Evolutionary conservation across 2,113 vertebrate genomes (phyloP).

Genomic region (Rhinolophus ferrumequinum): DNA sequence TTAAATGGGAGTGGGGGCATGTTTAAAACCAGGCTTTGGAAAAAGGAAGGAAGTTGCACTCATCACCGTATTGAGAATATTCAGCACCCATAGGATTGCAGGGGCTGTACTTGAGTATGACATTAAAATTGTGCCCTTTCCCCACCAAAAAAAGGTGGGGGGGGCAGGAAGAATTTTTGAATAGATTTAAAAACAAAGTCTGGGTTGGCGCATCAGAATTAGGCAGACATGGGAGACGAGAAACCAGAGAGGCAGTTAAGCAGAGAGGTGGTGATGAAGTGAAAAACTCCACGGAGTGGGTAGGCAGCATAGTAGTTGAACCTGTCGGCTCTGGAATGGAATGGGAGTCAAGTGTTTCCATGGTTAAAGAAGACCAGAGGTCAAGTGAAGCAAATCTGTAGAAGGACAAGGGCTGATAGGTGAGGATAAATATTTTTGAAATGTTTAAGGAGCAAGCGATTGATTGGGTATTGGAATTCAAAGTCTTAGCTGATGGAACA

Average conservation of each 20-base stretch:
- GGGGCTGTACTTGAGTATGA: neutral
- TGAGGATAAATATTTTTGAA: conserved; percentile 73
- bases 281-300: neutral
- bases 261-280: conserved; percentile 51
- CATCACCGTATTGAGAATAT: conserved; percentile 51
- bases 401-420: conserved; percentile 48
- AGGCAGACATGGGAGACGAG: neutral
- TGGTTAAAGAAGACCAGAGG: conserved; percentile 64
- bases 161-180: conserved; percentile 43
- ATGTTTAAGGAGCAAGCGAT: conserved; percentile 63
- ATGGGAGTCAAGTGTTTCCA: conserved; percentile 56
- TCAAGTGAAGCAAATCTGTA: conserved; percentile 66
- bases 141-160: neutral
- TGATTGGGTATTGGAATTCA: conserved; percentile 52
- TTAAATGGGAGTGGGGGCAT: neutral
- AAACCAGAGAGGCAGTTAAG: conserved; percentile 48
- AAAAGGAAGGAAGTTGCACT: conserved; percentile 42
- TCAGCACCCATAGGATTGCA: neutral
- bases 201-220: conserved; percentile 17
- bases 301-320: neutral
- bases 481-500: conserved; percentile 8
- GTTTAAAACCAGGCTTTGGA: conserved; percentile 28
- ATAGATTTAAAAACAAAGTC: conserved; percentile 37
- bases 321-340: conserved; percentile 39
- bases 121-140: neutral